Conservation (phyloP, 2,797 vertebrate genomes). For the Neosalanx taihuensis region DNA sequence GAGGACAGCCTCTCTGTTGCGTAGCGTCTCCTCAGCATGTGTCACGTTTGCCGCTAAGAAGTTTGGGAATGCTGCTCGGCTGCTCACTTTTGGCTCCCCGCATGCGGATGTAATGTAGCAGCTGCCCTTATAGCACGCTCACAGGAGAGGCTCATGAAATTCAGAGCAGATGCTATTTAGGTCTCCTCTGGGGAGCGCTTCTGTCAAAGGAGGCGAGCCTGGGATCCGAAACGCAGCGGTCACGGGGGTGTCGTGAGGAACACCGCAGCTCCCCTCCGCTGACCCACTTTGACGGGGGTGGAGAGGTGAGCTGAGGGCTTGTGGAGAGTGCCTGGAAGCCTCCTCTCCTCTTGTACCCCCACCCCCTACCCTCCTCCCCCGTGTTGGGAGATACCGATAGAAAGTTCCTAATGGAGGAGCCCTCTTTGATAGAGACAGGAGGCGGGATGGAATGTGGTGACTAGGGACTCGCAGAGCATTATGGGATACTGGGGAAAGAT, state of each 20-base stretch:
- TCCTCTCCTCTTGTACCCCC: neutral
- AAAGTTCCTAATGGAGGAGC: slow-evolving; percentile 40
- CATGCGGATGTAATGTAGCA: slow-evolving; percentile 19
- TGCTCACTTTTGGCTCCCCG: neutral
- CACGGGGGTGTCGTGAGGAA: neutral
- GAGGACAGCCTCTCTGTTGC: slow-evolving; percentile 18
- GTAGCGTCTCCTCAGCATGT: slow-evolving; percentile 4
- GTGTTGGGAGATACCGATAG: slow-evolving; percentile 34
- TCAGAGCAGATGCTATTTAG: slow-evolving; percentile 26
- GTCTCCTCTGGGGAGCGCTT: neutral
- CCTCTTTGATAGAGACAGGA: slow-evolving; percentile 14
- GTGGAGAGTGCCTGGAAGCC: slow-evolving; percentile 33
- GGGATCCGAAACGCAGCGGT: neutral
- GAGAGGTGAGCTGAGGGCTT: slow-evolving; percentile 45
- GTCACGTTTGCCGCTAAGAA: neutral
- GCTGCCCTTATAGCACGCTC: slow-evolving; percentile 28
- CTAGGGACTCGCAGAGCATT: slow-evolving; percentile 23
- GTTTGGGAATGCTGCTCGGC: neutral
- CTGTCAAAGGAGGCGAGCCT: slow-evolving; percentile 21
- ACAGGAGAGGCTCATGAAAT: slow-evolving; percentile 30
- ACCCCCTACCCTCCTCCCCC: neutral
- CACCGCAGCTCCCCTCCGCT: neutral
- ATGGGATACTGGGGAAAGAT: slow-evolving; percentile 1
- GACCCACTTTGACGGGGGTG: slow-evolving; percentile 11
- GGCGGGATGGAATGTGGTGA: slow-evolving; percentile 24